These are phyloP conservation scores for Mastomys coucha DNA, from an alignment of 2,113 vertebrate species.

Conservation along the genomic window DNA sequence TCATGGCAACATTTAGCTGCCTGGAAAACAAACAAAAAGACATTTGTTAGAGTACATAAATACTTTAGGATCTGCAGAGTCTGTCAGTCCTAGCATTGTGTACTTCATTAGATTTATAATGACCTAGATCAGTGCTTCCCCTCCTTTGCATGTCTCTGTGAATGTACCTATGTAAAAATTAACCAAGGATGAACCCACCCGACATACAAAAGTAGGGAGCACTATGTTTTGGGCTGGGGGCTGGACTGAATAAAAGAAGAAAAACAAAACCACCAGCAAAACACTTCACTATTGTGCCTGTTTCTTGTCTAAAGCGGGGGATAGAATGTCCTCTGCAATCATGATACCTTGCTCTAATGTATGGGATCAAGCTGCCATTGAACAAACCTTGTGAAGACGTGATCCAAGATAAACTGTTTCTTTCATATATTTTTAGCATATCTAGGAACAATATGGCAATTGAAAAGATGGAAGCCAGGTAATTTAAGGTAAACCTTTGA, in stretches of 20 bases:
- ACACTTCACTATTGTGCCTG: too few relatives aligned
- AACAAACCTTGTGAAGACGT: not conserved
- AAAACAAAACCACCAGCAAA: not conserved
- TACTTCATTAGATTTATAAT: not conserved
- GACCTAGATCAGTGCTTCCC: not conserved
- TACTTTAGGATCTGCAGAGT: not conserved
- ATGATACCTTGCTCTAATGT: not conserved
- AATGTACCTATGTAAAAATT: too few relatives aligned
- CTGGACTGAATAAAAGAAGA: not conserved
- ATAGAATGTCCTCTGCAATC: not conserved
- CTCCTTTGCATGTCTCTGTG: not conserved
- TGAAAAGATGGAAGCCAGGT: not conserved
- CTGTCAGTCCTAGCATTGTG: not conserved
- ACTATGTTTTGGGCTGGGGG: not conserved
- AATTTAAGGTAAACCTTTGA: slow-evolving; percentile 24
- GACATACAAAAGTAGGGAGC: not conserved
- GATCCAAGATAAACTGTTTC: not conserved
- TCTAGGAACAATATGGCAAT: not conserved
- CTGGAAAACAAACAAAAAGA: not conserved
- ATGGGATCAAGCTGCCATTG: not conserved
- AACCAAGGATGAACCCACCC: not conserved
- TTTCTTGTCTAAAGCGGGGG: not conserved
- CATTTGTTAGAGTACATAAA: not conserved
- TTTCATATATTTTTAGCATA: not conserved
- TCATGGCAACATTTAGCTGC: not conserved